These are phyloP conservation scores for Iselma pallidipennis DNA, from an alignment of 2,888 invertebrate species.

Conservation along the genomic window DNA sequence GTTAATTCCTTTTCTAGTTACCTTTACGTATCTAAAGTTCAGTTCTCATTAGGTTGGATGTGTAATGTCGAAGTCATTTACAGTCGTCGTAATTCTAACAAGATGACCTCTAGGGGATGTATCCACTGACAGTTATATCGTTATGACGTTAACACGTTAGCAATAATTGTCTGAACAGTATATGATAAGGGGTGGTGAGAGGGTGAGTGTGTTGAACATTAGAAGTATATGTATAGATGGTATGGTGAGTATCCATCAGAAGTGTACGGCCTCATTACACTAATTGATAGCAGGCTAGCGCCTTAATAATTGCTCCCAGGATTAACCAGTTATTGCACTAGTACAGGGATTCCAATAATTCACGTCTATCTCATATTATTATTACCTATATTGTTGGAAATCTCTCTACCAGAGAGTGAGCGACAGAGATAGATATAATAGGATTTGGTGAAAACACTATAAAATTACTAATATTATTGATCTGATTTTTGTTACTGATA, in stretches of 20 bases:
- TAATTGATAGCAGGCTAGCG: slow-evolving; percentile 50
- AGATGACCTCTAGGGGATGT: slow-evolving; percentile 13
- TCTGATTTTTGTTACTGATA: background rate
- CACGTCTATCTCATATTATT: slow-evolving; percentile 31
- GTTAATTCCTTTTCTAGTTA: background rate
- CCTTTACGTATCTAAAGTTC: background rate
- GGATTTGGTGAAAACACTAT: background rate
- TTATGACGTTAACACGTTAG: slow-evolving; percentile 24
- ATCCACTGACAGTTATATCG: slow-evolving; percentile 12
- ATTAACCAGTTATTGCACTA: slow-evolving; percentile 48
- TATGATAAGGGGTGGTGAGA: background rate
- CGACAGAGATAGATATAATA: background rate
- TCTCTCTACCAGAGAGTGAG: background rate
- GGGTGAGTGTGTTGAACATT: slow-evolving; percentile 14
- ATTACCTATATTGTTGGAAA: slow-evolving; percentile 12
- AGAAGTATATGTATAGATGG: slow-evolving; percentile 20
- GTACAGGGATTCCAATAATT: slow-evolving; percentile 39
- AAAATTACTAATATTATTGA: too few relatives aligned
- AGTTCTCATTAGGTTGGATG: background rate
- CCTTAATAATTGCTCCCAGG: slow-evolving; percentile 53
- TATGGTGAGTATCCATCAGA: slow-evolving; percentile 46
- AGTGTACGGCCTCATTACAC: slow-evolving; percentile 46
- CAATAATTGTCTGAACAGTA: slow-evolving; percentile 9
- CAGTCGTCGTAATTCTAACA: slow-evolving; percentile 14
- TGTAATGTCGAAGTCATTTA: slow-evolving; percentile 13